These are phyloP conservation scores for Erythrolamprus reginae DNA, from an alignment of 2,113 vertebrate species.

Conservation along the genomic window DNA sequence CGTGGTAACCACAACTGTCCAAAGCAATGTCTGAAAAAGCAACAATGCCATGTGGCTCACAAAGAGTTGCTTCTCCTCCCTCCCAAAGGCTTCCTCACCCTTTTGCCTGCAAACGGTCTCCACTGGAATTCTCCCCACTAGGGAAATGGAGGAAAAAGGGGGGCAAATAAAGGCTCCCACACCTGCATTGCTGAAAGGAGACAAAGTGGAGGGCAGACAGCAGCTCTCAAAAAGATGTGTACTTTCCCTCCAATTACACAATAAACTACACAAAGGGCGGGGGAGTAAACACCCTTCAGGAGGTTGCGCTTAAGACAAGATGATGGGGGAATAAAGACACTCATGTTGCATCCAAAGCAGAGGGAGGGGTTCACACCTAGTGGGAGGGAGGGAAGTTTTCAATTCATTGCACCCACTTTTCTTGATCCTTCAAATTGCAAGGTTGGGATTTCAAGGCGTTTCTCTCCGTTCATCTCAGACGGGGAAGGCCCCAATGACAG, in stretches of 20 bases:
- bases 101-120: not conserved
- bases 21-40: not conserved
- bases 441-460: constrained; percentile 57
- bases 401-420: constrained; percentile 25
- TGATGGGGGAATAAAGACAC: constrained; percentile 58
- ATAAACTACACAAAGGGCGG: constrained; percentile 51
- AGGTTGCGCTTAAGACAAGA: constrained; percentile 48
- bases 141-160: constrained; percentile 38
- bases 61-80: not conserved
- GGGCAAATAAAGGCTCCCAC: constrained; percentile 15
- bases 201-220: constrained; percentile 17
- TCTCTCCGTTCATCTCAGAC: constrained; percentile 30
- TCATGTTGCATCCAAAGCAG: constrained; percentile 24
- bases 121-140: constrained; percentile 25
- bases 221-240: constrained; percentile 45
- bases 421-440: constrained; percentile 53
- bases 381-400: constrained; percentile 48
- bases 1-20: not conserved
- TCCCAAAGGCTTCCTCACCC: not conserved
- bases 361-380: constrained; percentile 29
- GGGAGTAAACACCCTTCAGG: constrained; percentile 7
- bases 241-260: constrained; percentile 45
- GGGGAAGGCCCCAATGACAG: constrained; percentile 7
- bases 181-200: constrained; percentile 51
- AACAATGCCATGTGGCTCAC: not conserved